A percentile compares a stretch with the other conserved stretches of the same genome.
These are phyloP conservation scores for Drosophila pallidifrons DNA, from an alignment of 1,140 invertebrate genomes.

Conservation along the genomic window DNA sequence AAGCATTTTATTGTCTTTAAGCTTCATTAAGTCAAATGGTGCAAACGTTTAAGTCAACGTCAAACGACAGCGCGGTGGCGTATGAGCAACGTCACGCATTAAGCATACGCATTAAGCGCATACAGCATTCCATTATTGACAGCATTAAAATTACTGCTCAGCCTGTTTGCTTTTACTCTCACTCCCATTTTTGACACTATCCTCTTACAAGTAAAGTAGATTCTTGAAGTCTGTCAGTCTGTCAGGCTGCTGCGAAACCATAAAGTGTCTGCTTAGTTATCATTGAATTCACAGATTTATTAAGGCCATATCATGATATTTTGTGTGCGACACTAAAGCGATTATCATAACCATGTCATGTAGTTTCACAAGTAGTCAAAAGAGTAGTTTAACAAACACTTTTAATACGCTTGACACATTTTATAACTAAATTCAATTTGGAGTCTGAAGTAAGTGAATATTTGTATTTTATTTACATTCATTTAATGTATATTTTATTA, in stretches of 20 bases:
- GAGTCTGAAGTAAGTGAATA: no score
- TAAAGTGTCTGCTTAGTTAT: neutral
- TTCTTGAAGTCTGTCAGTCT: neutral
- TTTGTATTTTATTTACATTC: no score
- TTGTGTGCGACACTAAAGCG: neutral
- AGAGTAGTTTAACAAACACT: neutral
- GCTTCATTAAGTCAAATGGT: conserved; percentile 82
- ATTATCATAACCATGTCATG: neutral
- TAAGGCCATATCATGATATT: neutral
- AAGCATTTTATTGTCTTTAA: conserved; percentile 82
- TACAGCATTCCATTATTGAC: conserved; percentile 24
- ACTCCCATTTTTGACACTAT: no score
- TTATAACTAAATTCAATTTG: no score
- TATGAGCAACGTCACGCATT: conserved; percentile 43
- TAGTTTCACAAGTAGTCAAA: neutral
- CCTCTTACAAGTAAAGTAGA: no score
- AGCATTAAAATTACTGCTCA: neutral
- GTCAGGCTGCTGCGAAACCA: neutral
- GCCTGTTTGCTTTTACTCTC: neutral
- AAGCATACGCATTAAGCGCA: conserved; percentile 43
- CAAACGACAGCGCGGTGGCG: conserved; percentile 32
- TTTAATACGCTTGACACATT: no score
- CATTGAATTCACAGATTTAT: conserved; percentile 11
- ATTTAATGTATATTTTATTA: no score
- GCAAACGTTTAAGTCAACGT: conserved; percentile 61